These are phyloP conservation scores for Beaufortia kweichowensis DNA, from an alignment of 2,113 vertebrate genomes.

Conservation along the genomic window DNA sequence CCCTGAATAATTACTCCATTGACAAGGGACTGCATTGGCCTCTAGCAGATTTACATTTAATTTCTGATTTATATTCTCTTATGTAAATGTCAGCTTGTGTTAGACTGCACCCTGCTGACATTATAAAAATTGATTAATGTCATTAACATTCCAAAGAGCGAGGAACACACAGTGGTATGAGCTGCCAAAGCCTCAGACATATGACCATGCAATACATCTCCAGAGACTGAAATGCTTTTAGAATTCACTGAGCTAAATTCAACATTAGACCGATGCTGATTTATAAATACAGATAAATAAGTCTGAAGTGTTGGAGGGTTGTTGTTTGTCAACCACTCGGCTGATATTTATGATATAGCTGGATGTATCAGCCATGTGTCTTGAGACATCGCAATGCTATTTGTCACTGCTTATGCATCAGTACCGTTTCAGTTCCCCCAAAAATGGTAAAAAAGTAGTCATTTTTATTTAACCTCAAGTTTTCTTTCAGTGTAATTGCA, in stretches of 20 bases:
- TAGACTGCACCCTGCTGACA: constrained; percentile 71
- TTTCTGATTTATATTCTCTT: constrained; percentile 76
- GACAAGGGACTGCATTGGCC: constrained; percentile 61
- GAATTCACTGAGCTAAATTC: constrained; percentile 10
- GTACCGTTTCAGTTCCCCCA: background rate
- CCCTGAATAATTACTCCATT: constrained; percentile 57
- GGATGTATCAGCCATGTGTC: background rate
- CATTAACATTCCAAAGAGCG: constrained; percentile 74
- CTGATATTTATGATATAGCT: background rate
- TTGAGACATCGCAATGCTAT: background rate
- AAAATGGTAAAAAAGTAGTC: no score
- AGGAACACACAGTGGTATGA: constrained; percentile 56
- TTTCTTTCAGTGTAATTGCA: no score
- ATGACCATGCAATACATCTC: background rate
- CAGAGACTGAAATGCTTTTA: background rate
- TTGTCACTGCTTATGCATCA: background rate
- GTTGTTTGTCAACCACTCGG: constrained; percentile 8
- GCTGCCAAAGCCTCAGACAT: constrained; percentile 27
- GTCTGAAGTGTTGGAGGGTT: background rate
- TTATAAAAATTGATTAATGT: constrained; percentile 78
- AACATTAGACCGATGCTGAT: constrained; percentile 20
- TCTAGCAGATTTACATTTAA: constrained; percentile 68
- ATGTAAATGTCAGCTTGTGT: constrained; percentile 79
- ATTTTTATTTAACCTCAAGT: no score
- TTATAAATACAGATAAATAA: constrained; percentile 29